Percentiles rank a stretch among this genome's conserved stretches.
Evolutionary conservation across 2,888 invertebrate genomes (phyloP).

Genomic region (Tinea trinotella): DNA sequence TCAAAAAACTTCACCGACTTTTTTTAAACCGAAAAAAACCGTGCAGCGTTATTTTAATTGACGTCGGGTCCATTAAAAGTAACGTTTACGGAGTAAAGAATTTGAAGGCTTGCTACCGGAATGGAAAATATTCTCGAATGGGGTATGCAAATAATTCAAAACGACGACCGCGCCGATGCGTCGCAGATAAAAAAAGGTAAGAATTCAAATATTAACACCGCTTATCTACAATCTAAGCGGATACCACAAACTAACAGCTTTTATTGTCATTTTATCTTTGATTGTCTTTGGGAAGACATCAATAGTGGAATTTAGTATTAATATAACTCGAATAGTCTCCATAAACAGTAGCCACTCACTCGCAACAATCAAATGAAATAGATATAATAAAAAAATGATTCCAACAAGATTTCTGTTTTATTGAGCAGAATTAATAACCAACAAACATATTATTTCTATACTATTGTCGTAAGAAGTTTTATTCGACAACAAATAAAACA

Average conservation of each 20-base stretch:
- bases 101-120: conserved; percentile 48
- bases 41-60: conserved; percentile 62
- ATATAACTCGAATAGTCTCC: not conserved
- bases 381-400: conserved; percentile 15
- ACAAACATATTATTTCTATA: conserved; percentile 36
- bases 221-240: not conserved
- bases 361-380: conserved; percentile 11
- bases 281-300: not conserved
- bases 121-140: conserved; percentile 44
- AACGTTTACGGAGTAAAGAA: conserved; percentile 49
- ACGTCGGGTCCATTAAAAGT: conserved; percentile 52
- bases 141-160: conserved; percentile 61
- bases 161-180: conserved; percentile 29
- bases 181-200: conserved; percentile 10
- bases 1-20: conserved; percentile 50
- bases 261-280: conserved; percentile 7
- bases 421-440: conserved; percentile 62
- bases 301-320: not conserved
- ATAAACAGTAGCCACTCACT: not conserved
- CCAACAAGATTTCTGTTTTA: conserved; percentile 32
- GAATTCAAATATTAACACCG: conserved; percentile 12
- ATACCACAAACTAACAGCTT: not conserved
- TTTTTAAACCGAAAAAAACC: conserved; percentile 41
- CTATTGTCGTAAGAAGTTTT: conserved; percentile 43
- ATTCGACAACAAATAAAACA: conserved; percentile 55